phyloP scores from a whole-genome alignment of 2,797 vertebrate species.

The Phrynocephalus guinanensis region DNA sequence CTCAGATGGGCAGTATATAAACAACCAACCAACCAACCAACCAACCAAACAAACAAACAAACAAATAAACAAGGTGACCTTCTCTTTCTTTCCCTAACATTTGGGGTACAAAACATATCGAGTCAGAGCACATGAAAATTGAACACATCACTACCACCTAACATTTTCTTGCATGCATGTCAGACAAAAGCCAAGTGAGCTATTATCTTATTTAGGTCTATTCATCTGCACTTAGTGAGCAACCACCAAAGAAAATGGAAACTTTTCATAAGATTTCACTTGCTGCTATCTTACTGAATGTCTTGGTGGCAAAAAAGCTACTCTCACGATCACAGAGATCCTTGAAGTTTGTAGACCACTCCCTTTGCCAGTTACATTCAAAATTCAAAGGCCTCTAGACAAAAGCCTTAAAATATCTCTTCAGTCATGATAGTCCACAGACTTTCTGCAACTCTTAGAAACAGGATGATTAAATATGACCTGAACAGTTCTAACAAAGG shows the following conservation, averaged over 20 bases:
- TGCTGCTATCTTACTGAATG: not conserved
- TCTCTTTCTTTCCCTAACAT: conserved; percentile 24
- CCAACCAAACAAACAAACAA: too few species aligned
- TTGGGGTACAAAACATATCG: conserved; percentile 6
- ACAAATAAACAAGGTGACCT: not conserved
- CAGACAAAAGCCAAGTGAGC: not conserved
- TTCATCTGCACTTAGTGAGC: not conserved
- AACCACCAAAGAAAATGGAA: not conserved
- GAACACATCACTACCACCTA: not conserved
- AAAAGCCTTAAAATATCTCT: too few species aligned
- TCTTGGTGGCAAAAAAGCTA: not conserved
- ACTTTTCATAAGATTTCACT: not conserved
- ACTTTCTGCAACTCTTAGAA: not conserved
- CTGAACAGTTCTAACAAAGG: not conserved
- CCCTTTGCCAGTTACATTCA: too few species aligned
- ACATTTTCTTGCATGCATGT: not conserved
- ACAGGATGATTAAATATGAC: not conserved
- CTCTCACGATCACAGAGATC: not conserved
- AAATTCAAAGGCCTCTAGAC: too few species aligned
- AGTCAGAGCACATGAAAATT: not conserved
- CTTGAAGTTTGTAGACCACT: too few species aligned
- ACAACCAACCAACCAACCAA: too few species aligned
- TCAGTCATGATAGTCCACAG: not conserved
- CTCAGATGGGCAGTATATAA: too few species aligned
- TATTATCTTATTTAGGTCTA: not conserved